phyloP scores from a whole-genome alignment of 2,113 vertebrate genomes.

The Alexandromys fortis region DNA sequence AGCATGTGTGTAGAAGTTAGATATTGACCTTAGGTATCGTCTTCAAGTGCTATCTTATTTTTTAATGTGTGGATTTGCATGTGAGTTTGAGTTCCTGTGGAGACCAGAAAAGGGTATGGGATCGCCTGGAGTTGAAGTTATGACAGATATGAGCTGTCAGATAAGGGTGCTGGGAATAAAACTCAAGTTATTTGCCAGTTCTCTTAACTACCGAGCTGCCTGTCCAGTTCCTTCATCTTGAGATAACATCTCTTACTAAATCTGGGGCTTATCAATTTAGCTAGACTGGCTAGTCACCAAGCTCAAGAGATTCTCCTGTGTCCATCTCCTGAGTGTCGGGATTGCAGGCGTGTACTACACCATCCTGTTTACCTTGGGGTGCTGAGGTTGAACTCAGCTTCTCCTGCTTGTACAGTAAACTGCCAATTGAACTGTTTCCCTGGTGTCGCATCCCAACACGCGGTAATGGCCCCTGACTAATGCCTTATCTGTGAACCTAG shows the following conservation, averaged over 20 bases:
- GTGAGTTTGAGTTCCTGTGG: neutral
- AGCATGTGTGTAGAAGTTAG: neutral
- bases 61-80: neutral
- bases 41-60: neutral
- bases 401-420: neutral
- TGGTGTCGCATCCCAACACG: neutral
- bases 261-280: neutral
- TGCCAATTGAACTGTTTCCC: neutral
- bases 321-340: neutral
- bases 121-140: neutral
- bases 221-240: neutral
- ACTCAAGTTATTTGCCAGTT: neutral
- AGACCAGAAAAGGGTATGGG: neutral
- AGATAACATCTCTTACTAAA: neutral
- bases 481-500: neutral
- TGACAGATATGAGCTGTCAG: neutral
- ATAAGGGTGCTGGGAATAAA: neutral
- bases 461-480: neutral
- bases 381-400: neutral
- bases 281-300: neutral
- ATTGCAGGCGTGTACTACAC: neutral
- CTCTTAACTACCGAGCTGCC: neutral
- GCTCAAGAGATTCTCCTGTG: neutral
- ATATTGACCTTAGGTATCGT: neutral
- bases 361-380: neutral